phyloP scores from a whole-genome alignment of 2,888 invertebrate genomes.

The Megaustenia siamemsis region DNA sequence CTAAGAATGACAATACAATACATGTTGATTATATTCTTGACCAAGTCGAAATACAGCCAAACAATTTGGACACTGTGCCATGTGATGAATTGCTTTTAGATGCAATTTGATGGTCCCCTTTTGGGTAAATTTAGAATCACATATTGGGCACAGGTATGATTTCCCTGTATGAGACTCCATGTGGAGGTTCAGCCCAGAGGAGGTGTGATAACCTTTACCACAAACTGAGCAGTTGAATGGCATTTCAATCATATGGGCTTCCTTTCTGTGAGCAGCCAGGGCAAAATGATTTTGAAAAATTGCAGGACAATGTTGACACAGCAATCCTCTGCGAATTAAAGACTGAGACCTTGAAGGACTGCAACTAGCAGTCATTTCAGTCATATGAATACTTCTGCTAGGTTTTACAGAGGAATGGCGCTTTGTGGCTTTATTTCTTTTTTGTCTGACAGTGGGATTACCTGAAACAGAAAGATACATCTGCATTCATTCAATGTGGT shows the following conservation, averaged over 20 bases:
- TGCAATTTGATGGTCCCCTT: conserved; percentile 49
- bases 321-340: not conserved
- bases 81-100: conserved; percentile 30
- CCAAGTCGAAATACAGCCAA: conserved; percentile 42
- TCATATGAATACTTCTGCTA: conserved; percentile 2
- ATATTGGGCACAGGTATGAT: conserved; percentile 49
- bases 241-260: conserved; percentile 24
- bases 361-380: conserved; percentile 6
- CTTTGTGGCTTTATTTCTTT: conserved; percentile 7
- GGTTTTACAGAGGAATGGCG: not conserved
- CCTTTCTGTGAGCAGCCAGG: conserved; percentile 16
- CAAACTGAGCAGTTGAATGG: conserved; percentile 40
- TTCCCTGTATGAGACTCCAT: conserved; percentile 43
- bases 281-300: conserved; percentile 4
- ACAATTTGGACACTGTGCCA: conserved; percentile 48
- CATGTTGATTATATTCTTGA: conserved; percentile 44
- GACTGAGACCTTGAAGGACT: not conserved
- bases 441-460: not conserved
- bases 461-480: conserved; percentile 31
- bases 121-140: conserved; percentile 52
- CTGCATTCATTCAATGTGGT: not conserved
- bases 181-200: conserved; percentile 47
- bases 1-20: conserved; percentile 38
- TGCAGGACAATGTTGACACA: conserved; percentile 27
- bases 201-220: conserved; percentile 48